Conservation (phyloP, 2,113 vertebrate genomes). For the Oenanthe melanoleuca region DNA sequence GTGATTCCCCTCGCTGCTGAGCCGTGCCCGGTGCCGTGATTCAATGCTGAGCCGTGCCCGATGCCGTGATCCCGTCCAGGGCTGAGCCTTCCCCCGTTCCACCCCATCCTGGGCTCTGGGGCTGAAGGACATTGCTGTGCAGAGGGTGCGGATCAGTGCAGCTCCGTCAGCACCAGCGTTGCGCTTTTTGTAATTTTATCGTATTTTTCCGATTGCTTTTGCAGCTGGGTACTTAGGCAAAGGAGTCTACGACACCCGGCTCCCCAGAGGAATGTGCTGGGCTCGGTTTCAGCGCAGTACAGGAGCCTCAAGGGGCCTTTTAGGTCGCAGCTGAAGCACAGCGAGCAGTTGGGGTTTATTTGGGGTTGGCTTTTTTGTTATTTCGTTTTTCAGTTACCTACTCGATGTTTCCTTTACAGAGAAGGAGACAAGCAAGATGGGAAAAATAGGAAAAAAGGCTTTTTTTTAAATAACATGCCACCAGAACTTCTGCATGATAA, state of each 20-base stretch:
- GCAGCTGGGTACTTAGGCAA: not conserved
- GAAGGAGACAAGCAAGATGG: not conserved
- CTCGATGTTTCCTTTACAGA: conserved; percentile 30
- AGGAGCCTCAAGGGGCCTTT: not conserved
- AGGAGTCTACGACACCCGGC: rapidly evolving
- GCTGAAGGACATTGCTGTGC: not conserved
- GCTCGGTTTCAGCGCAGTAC: not conserved
- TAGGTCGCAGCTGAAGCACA: not conserved
- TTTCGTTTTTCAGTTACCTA: not conserved
- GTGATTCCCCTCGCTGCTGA: not conserved
- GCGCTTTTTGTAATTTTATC: rapidly evolving
- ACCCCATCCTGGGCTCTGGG: rapidly evolving
- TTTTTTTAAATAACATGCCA: conserved; percentile 23
- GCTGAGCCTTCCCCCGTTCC: not conserved
- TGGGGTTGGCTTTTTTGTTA: not conserved
- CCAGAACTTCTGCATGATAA: conserved; percentile 19
- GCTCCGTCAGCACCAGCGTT: rapidly evolving
- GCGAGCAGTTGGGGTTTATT: not conserved
- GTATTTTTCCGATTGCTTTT: rapidly evolving
- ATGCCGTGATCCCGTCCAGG: too few species aligned
- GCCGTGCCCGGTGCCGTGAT: too few species aligned
- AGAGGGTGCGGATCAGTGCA: not conserved
- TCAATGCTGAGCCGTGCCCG: not conserved
- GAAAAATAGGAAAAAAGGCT: not conserved
- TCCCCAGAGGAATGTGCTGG: not conserved